phyloP scores from a whole-genome alignment of 1,140 invertebrate species.

The Aleiodes sp. region DNA sequence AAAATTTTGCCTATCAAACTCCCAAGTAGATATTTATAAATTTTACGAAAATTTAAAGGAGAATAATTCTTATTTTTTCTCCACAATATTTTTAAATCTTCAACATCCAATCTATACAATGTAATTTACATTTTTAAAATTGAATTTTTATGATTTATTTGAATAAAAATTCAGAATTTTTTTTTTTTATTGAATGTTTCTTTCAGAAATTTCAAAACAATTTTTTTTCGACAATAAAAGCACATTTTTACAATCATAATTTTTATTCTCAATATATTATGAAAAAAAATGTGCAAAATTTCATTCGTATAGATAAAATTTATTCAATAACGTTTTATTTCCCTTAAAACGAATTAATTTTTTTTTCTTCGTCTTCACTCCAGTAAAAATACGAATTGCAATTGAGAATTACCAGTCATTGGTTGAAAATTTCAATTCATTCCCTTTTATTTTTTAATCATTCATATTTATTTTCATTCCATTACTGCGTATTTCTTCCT shows the following conservation, averaged over 20 bases:
- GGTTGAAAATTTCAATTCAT: neutral
- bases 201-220: too few species aligned
- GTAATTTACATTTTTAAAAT: neutral
- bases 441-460: neutral
- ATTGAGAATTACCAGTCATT: neutral
- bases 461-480: neutral
- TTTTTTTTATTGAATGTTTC: too few species aligned
- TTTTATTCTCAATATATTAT: too few species aligned
- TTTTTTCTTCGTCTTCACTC: neutral
- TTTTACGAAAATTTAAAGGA: neutral
- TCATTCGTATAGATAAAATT: too few species aligned
- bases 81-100: neutral
- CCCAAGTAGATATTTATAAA: conserved; percentile 16
- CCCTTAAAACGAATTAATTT: too few species aligned
- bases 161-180: too few species aligned
- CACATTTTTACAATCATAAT: too few species aligned
- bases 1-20: conserved; percentile 6
- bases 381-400: neutral
- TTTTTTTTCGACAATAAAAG: too few species aligned
- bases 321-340: neutral
- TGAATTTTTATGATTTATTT: neutral
- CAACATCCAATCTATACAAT: neutral
- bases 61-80: neutral
- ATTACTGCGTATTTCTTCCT: neutral
- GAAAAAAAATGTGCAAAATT: too few species aligned